A percentile compares a stretch with the other conserved stretches of the same genome.
phyloP scores from a whole-genome alignment of 2,113 vertebrate genomes.

The Colius striatus region DNA sequence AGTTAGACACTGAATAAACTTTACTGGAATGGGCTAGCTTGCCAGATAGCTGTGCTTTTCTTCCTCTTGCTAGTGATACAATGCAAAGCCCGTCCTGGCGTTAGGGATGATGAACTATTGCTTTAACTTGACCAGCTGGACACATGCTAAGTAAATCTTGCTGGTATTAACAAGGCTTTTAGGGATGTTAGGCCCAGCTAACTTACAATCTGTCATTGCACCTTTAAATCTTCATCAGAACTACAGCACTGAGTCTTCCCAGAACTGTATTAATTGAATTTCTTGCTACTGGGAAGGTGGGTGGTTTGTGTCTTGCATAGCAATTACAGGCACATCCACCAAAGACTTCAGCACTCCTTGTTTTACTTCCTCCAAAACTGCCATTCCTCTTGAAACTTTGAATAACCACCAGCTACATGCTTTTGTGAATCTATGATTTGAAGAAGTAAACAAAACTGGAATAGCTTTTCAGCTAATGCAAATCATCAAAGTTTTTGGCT shows the following conservation, averaged over 20 bases:
- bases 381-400: not conserved
- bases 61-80: not conserved
- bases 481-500: not conserved
- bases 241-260: not conserved
- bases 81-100: not conserved
- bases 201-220: not conserved
- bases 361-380: conserved; percentile 11
- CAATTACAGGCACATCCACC: not conserved
- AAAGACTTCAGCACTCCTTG: not conserved
- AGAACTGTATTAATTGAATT: conserved; percentile 47
- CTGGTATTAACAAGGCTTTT: conserved; percentile 10
- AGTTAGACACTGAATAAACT: not conserved
- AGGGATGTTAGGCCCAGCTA: conserved; percentile 3
- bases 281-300: conserved; percentile 27
- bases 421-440: not conserved
- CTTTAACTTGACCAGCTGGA: conserved; percentile 8
- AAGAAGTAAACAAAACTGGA: conserved; percentile 36
- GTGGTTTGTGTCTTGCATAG: conserved; percentile 29
- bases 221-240: conserved; percentile 43
- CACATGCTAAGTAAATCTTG: not conserved
- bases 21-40: not conserved
- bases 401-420: not conserved
- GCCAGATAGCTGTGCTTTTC: not conserved
- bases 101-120: not conserved
- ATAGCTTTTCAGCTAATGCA: conserved; percentile 13